These are phyloP conservation scores for Solea senegalensis DNA, from an alignment of 2,113 vertebrate species.

Conservation along the genomic window DNA sequence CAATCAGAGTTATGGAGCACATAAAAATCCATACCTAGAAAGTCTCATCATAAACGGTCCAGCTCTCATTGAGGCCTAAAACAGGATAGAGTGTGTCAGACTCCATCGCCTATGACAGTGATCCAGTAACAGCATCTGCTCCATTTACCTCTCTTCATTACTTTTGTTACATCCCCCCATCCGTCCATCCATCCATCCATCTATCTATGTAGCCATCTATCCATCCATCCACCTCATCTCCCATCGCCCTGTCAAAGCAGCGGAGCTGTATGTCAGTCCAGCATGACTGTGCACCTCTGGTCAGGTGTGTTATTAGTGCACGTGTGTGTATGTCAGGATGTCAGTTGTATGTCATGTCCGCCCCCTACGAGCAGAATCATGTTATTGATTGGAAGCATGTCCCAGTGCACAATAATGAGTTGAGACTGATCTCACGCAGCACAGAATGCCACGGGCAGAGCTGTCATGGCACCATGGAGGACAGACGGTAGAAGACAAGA, in stretches of 20 bases:
- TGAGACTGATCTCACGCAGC: constrained; percentile 66
- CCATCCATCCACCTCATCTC: constrained; percentile 71
- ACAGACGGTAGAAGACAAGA: constrained; percentile 17
- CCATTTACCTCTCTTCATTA: constrained; percentile 66
- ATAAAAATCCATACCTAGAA: constrained; percentile 54
- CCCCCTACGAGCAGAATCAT: constrained; percentile 64
- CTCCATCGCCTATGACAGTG: constrained; percentile 36
- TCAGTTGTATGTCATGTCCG: constrained; percentile 59
- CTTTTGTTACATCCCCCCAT: constrained; percentile 42
- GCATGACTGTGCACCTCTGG: constrained; percentile 26
- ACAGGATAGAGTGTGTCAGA: constrained; percentile 20
- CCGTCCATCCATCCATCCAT: constrained; percentile 40
- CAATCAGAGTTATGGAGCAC: constrained; percentile 42
- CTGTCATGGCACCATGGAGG: constrained; percentile 3
- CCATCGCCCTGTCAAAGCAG: constrained; percentile 60
- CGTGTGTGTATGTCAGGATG: constrained; percentile 40
- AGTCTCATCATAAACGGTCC: constrained; percentile 53
- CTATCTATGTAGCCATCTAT: constrained; percentile 21
- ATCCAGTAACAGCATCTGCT: constrained; percentile 52
- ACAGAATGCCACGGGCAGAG: constrained; percentile 30
- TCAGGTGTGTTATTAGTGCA: constrained; percentile 18
- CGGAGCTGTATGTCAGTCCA: constrained; percentile 44
- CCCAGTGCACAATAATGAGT: constrained; percentile 38
- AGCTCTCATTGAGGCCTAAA: constrained; percentile 22
- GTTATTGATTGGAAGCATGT: constrained; percentile 74